Conservation (phyloP, 2,797 vertebrate genomes). For the Nothura maculosa region DNA sequence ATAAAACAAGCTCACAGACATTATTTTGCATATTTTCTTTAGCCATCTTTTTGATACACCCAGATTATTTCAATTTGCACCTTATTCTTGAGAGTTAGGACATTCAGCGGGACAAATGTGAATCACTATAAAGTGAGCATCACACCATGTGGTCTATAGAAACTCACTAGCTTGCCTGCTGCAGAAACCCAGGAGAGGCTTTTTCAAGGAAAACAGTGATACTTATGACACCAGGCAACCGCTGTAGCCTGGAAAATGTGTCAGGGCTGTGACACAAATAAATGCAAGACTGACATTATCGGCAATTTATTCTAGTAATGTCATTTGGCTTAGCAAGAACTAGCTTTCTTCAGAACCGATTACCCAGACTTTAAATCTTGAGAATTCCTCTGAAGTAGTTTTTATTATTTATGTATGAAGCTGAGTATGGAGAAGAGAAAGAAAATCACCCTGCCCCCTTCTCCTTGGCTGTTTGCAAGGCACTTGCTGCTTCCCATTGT, state of each 20-base stretch:
- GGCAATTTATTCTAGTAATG: background rate
- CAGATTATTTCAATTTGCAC: background rate
- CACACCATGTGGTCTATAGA: background rate
- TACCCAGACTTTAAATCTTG: background rate
- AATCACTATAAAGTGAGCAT: rapidly evolving
- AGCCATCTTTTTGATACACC: background rate
- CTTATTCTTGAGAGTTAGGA: background rate
- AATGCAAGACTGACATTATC: background rate
- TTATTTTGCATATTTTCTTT: background rate
- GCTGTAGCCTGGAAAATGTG: background rate
- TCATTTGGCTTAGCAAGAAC: background rate
- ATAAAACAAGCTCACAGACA: background rate
- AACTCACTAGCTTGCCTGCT: background rate
- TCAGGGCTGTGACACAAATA: background rate
- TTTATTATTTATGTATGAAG: background rate
- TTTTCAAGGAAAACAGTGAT: background rate
- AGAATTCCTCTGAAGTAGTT: background rate
- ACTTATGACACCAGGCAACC: background rate
- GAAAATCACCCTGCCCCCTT: background rate
- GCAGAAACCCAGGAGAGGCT: background rate
- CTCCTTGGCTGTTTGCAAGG: background rate
- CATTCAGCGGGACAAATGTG: background rate
- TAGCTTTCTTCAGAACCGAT: background rate
- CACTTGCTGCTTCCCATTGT: background rate
- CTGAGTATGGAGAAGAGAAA: background rate